Conservation (phyloP, 2,888 invertebrate genomes). For the Conops quadrifasciatus region DNA sequence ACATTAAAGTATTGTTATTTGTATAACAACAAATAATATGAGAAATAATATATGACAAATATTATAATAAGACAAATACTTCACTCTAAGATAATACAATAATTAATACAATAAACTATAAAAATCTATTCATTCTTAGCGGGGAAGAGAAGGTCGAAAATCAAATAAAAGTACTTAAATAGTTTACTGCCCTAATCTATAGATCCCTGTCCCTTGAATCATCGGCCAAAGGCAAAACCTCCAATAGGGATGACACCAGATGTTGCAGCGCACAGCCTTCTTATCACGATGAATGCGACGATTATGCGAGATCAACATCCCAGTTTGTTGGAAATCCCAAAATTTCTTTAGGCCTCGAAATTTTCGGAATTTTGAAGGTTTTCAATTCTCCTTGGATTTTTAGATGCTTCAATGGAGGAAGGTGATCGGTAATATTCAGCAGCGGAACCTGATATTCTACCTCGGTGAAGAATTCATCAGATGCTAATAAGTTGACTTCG, state of each 20-base stretch:
- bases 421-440: not conserved
- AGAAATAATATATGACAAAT: not conserved
- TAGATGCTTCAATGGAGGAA: not conserved
- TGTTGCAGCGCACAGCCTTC: constrained; percentile 4
- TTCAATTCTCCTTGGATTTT: not conserved
- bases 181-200: not conserved
- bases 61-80: too few species aligned
- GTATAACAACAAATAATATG: not conserved
- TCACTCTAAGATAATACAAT: not conserved
- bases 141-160: not conserved
- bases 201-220: not conserved
- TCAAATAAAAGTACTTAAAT: not conserved
- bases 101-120: not conserved
- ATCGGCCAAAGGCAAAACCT: constrained; percentile 10
- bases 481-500: not conserved
- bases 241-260: constrained; percentile 10
- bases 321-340: not conserved
- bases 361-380: constrained; percentile 10
- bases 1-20: too few species aligned
- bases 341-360: not conserved
- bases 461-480: not conserved
- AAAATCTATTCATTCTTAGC: not conserved
- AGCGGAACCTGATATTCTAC: not conserved
- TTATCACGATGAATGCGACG: not conserved
- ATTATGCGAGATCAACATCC: not conserved